phyloP scores from a whole-genome alignment of 2,888 invertebrate genomes.

The Anagyrus pseudococci region DNA sequence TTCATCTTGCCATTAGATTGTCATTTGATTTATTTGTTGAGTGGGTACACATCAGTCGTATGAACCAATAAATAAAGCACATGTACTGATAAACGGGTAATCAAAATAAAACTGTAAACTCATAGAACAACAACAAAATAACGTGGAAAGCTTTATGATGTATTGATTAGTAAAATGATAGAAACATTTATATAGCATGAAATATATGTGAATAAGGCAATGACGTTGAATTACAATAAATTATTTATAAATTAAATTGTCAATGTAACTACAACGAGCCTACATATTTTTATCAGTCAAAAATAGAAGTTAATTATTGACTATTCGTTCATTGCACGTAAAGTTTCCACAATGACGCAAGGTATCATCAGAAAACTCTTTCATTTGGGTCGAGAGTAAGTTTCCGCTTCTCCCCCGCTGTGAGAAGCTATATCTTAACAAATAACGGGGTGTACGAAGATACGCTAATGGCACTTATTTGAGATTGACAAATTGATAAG shows the following conservation, averaged over 20 bases:
- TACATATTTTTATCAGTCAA: too few relatives aligned
- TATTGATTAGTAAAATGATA: too few relatives aligned
- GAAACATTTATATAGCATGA: too few relatives aligned
- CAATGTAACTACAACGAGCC: too few relatives aligned
- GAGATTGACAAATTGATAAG: not conserved
- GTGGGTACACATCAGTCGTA: conserved; percentile 8
- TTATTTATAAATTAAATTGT: too few relatives aligned
- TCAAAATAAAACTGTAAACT: too few relatives aligned
- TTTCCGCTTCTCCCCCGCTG: not conserved
- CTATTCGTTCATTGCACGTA: too few relatives aligned
- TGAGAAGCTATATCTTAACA: not conserved
- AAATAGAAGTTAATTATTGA: too few relatives aligned
- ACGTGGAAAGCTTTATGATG: too few relatives aligned
- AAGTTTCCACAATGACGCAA: not conserved
- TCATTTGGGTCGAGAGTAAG: not conserved
- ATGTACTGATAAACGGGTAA: not conserved
- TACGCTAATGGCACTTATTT: conserved; percentile 5
- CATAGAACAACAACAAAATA: too few relatives aligned
- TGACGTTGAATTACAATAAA: too few relatives aligned
- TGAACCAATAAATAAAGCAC: conserved; percentile 33
- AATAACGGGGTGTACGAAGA: not conserved
- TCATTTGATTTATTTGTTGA: conserved; percentile 20
- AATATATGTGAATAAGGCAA: too few relatives aligned
- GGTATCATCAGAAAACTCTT: not conserved
- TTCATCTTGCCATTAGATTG: conserved; percentile 13